Conservation (phyloP, 2,888 invertebrate species). For the Spisula solida region DNA sequence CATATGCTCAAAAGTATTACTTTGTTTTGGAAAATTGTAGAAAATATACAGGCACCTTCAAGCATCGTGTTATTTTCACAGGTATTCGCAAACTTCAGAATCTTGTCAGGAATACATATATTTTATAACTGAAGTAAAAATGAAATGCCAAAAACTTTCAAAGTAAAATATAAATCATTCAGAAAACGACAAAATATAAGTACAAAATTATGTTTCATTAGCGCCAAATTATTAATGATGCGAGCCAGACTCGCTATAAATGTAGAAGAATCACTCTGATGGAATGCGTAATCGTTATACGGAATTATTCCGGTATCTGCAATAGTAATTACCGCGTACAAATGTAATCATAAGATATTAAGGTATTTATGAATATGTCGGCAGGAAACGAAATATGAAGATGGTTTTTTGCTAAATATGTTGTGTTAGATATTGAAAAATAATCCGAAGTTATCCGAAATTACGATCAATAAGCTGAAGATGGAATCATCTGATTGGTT, state of each 20-base stretch:
- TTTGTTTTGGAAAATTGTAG: background rate
- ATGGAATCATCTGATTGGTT: background rate
- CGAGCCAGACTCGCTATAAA: background rate
- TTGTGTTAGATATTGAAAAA: constrained; percentile 91
- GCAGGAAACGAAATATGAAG: background rate
- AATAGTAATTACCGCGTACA: background rate
- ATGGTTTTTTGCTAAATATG: background rate
- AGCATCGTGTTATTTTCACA: background rate
- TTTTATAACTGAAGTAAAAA: background rate
- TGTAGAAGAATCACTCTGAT: constrained; percentile 90
- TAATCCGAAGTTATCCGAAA: background rate
- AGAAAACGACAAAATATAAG: background rate
- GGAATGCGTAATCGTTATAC: constrained; percentile 91
- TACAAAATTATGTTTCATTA: constrained; percentile 12
- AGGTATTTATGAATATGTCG: background rate
- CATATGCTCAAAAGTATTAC: too few relatives aligned
- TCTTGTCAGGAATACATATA: background rate
- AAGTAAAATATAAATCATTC: background rate
- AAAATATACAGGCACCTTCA: background rate
- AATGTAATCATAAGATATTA: background rate
- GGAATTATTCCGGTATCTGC: constrained; percentile 66
- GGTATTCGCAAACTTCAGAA: background rate
- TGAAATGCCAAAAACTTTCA: background rate
- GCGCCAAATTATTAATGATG: background rate
- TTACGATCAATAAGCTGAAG: background rate